Evolutionary conservation across 2,888 invertebrate species (phyloP).

Genomic region (Zygogramma bicolorata): DNA sequence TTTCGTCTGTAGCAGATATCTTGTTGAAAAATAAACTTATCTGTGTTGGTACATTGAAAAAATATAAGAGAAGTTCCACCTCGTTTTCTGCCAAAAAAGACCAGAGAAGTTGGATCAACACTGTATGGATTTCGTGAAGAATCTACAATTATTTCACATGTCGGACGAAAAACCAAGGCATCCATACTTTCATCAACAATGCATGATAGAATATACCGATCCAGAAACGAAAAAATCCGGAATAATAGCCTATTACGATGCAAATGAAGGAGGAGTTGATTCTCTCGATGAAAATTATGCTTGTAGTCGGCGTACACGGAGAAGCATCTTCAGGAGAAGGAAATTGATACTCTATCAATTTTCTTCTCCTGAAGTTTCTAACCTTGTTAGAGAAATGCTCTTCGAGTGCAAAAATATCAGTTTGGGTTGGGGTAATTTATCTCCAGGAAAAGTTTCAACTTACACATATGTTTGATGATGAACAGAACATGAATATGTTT

Average conservation of each 20-base stretch:
- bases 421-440: no score
- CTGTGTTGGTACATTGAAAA: slow-evolving; percentile 47
- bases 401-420: no score
- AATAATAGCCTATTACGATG: neutral
- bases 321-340: no score
- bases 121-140: slow-evolving; percentile 46
- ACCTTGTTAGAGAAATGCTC: no score
- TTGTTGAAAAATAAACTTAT: slow-evolving; percentile 40
- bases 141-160: slow-evolving; percentile 17
- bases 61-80: slow-evolving; percentile 51
- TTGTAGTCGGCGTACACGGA: slow-evolving; percentile 27
- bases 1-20: slow-evolving; percentile 42
- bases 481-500: no score
- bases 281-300: slow-evolving; percentile 40
- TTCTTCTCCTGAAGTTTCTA: no score
- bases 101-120: slow-evolving; percentile 22
- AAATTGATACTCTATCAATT: no score
- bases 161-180: neutral
- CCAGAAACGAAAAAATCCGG: neutral
- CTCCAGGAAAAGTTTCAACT: no score
- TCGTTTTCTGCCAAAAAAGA: slow-evolving; percentile 47
- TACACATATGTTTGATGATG: no score
- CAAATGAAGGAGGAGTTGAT: slow-evolving; percentile 25
- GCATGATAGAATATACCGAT: neutral
- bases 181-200: neutral